These are phyloP conservation scores for Marcusenius ussheri DNA, from an alignment of 2,113 vertebrate species.

Conservation along the genomic window DNA sequence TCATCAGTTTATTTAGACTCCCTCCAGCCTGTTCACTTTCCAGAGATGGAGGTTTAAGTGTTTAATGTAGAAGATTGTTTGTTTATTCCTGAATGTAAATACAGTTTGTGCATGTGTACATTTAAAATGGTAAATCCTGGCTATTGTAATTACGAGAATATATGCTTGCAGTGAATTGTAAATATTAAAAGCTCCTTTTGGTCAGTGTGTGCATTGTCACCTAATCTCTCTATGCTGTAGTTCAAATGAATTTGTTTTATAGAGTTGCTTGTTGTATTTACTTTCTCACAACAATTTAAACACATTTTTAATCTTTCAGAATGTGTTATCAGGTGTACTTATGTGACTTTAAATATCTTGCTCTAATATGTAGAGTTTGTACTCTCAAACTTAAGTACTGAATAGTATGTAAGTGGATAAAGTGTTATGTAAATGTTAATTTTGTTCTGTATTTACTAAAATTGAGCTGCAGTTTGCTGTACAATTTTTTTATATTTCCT, in stretches of 20 bases:
- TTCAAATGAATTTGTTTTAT: background rate
- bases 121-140: background rate
- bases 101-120: background rate
- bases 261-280: background rate
- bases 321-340: conserved; percentile 7
- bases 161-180: background rate
- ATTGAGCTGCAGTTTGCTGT: background rate
- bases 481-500: background rate
- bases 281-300: background rate
- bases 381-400: background rate
- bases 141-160: background rate
- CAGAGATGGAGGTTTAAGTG: background rate
- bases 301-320: background rate
- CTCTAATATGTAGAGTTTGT: background rate
- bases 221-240: background rate
- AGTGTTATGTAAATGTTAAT: background rate
- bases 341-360: background rate
- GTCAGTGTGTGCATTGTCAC: background rate
- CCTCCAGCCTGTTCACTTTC: background rate
- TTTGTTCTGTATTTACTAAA: background rate
- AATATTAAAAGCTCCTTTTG: background rate
- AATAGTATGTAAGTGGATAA: conserved; percentile 15
- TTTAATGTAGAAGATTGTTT: background rate
- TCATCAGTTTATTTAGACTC: background rate
- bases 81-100: conserved; percentile 5